Evolutionary conservation across 2,888 invertebrate species (phyloP).

Genomic region (Mycalesis mineus): DNA sequence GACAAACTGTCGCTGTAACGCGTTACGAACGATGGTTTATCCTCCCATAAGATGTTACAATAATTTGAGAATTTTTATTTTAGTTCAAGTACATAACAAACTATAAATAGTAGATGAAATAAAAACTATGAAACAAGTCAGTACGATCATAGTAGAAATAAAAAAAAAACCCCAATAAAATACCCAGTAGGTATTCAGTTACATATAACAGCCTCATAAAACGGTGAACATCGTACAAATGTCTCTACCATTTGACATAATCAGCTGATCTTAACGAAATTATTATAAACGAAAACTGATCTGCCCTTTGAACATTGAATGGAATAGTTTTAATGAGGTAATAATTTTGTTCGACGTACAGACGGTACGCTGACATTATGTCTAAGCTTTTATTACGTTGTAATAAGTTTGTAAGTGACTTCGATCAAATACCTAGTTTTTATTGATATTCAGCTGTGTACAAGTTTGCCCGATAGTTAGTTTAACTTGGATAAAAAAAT

Average conservation of each 20-base stretch:
- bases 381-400: background rate
- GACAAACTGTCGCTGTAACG: too few species aligned
- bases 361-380: background rate
- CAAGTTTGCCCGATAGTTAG: too few species aligned
- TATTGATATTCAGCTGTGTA: too few species aligned
- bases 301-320: constrained; percentile 9
- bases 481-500: too few species aligned
- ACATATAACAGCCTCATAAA: background rate
- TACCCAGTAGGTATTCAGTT: background rate
- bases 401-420: background rate
- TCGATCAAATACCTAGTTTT: too few species aligned
- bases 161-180: background rate
- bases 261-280: constrained; percentile 9
- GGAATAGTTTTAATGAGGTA: constrained; percentile 13
- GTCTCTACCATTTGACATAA: constrained; percentile 10
- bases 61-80: too few species aligned
- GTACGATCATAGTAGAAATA: background rate
- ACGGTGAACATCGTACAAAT: constrained; percentile 1
- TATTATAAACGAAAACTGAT: constrained; percentile 13
- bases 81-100: too few species aligned
- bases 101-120: too few species aligned
- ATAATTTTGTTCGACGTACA: constrained; percentile 2
- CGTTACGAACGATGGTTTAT: too few species aligned
- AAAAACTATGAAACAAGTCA: too few species aligned
- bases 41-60: too few species aligned